Conservation (phyloP, 2,797 vertebrate genomes). For the Phalanger gymnotis region DNA sequence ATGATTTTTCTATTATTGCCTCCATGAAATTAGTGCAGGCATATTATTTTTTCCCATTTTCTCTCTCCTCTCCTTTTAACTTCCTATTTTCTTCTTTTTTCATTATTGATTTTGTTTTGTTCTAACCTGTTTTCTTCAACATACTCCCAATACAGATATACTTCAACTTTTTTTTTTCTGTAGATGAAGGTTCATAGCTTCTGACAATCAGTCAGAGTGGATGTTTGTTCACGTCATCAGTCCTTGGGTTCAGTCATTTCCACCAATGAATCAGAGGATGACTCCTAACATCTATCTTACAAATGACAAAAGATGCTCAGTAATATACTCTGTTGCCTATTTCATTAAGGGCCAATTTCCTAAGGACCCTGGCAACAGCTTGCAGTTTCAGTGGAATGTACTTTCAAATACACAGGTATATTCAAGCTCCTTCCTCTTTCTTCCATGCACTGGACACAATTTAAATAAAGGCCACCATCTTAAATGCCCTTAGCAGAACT, state of each 20-base stretch:
- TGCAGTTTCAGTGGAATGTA: constrained; percentile 10
- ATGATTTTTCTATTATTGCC: constrained; percentile 8
- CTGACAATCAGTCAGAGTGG: constrained; percentile 7
- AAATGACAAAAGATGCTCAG: constrained; percentile 22
- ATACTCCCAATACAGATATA: not conserved
- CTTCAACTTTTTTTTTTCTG: constrained; percentile 36
- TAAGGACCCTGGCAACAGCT: not conserved
- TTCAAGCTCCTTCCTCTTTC: not conserved
- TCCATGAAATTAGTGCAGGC: not conserved
- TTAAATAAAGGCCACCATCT: constrained; percentile 9
- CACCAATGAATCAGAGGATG: not conserved
- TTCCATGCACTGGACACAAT: not conserved
- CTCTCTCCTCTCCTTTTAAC: not conserved
- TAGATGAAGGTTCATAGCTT: constrained; percentile 40
- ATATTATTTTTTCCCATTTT: not conserved
- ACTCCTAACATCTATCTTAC: constrained; percentile 1
- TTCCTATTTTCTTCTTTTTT: not conserved
- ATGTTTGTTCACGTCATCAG: not conserved
- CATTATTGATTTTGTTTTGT: constrained; percentile 24
- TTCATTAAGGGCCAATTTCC: constrained; percentile 2
- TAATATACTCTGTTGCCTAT: not conserved
- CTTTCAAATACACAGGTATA: constrained; percentile 14
- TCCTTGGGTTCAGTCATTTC: not conserved
- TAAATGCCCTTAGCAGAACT: not conserved
- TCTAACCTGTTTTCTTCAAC: constrained; percentile 11